Base-by-base conservation (phyloP, 2,888 invertebrate species). In the Oligia fasciuncula region DNA sequence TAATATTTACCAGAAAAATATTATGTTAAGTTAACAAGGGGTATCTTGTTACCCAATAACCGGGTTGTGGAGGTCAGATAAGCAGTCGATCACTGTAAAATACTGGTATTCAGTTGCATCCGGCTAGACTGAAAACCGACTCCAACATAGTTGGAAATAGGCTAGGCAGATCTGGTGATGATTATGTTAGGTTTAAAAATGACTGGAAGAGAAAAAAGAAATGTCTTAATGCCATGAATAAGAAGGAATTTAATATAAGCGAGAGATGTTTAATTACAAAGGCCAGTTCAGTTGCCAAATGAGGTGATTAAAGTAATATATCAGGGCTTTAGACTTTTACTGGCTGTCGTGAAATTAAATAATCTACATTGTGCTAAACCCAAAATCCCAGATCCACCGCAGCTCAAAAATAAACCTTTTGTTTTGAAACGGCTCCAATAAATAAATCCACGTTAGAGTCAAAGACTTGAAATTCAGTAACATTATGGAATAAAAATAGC, bases 321-420 rank as follows among this genome's bases (percentile, higher is more conserved):
- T 76, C 51, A 79, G 43, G 1, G 40, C 11, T 29, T 23, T 1
- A 4, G 54, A 69, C 73, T 43, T 74, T 76, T 46, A 85, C 17
- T 46, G 19, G 5, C 72, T 43, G 40, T 43, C 66, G 67, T 17
- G 49, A 68, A 65, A 17, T 68, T 46, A 73, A 83, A 83, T 76
- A 51, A 78, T 66, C 67, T 60, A 49, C 14, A 62, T 46, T 60
- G 68, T 69, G 19, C 81, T n/a, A 72, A 77, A 43, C 57, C 14
- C 70, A 43, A 11, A 49, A n/a, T 46, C 73, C 54, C 49, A 62
- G 70, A 68, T 51, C 70, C 9, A 72, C 66, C 72, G 17, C 69
- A 66, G 69, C 46, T 76, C 51, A 13, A 70, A 86, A 84, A 86
- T 86, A 85, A 71, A 79, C 87, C 84, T 86, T 86, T 85, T 86